Evolutionary conservation across 1,140 invertebrate species (phyloP), one percentile per base, ranked within the genome.

Genomic region (Bombus pyrosoma): DNA sequence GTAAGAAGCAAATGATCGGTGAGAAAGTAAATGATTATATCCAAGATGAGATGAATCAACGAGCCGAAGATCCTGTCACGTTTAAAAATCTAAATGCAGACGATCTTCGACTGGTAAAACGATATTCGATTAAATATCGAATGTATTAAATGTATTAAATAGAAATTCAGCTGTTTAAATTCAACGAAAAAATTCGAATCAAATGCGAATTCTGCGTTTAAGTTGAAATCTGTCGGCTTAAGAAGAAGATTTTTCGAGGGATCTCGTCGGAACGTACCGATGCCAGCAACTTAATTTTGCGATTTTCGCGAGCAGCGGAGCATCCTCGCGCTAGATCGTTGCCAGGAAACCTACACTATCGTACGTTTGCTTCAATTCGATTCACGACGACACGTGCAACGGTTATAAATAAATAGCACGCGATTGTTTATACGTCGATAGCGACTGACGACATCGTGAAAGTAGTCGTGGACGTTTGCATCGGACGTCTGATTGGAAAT

Each of bases 331-430:
- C 25, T 28, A 18, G 37, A 47, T 62, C 78, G 18, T 18, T 62
- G 71, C 62, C 72, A 84, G 77, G 4, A 81, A 57, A 66, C 68
- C 28, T 64, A 68, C 81, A 59, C 79, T 47, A 39, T 69, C 34
- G 53, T 81, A 62, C 39, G 78, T 39, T 59, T 47, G 87, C 82
- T 89, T 87, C 77, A 64, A 85, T 87, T 85, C 69, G 15, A 85
- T 78, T 37, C 25, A 32, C 75, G 66, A 72, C 73, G 76, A 87
- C 85, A 75, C 83, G 72, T 74, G 80, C 43, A 59, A 28, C 9
- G 62, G 71, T 72, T 84, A 88, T 80, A 88, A 88, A 87, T 88
- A 85, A 88, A 18, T 47, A 37, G 37, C n/a, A 39, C 8, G n/a
- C 75, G 57, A 87, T 79, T 83, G 80, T 88, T 88, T 75, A 43